These are phyloP conservation scores for Nesometra sesokonis DNA, from an alignment of 35 echinoderm and acorn worm species.

Conservation along the genomic window DNA sequence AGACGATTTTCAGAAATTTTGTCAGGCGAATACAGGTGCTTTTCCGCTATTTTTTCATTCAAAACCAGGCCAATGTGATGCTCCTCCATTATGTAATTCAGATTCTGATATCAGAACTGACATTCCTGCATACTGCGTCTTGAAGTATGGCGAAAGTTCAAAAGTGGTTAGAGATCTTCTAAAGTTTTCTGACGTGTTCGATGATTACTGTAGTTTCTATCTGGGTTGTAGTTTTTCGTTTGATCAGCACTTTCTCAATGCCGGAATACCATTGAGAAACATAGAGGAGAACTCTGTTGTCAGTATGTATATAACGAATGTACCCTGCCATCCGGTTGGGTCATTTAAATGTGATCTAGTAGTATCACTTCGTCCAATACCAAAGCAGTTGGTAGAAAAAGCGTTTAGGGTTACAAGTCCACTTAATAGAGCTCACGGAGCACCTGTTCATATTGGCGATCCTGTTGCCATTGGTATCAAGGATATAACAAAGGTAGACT, in stretches of 20 bases:
- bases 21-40: slow-evolving; percentile 22
- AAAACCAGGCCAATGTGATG: slow-evolving; percentile 32
- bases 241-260: slow-evolving; percentile 45
- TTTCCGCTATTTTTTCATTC: slow-evolving; percentile 29
- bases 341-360: slow-evolving; percentile 41
- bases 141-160: slow-evolving; percentile 28
- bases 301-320: slow-evolving; percentile 51
- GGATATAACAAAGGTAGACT: slow-evolving; percentile 46
- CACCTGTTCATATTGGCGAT: not conserved
- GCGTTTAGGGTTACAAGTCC: slow-evolving; percentile 30
- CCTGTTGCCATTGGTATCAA: slow-evolving; percentile 61
- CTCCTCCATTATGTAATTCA: not conserved
- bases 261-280: slow-evolving; percentile 63
- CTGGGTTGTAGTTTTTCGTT: slow-evolving; percentile 85
- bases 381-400: slow-evolving; percentile 34
- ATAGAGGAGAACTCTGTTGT: slow-evolving; percentile 60
- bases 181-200: slow-evolving; percentile 33
- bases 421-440: slow-evolving; percentile 30
- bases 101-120: slow-evolving; percentile 45
- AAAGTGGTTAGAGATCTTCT: slow-evolving; percentile 34
- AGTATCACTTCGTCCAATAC: slow-evolving; percentile 69
- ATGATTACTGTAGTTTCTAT: slow-evolving; percentile 60
- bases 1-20: slow-evolving; percentile 29
- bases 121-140: slow-evolving; percentile 47
- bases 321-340: slow-evolving; percentile 40